Conservation (phyloP, 1,140 invertebrate species). For the Cryptotermes secundus region DNA sequence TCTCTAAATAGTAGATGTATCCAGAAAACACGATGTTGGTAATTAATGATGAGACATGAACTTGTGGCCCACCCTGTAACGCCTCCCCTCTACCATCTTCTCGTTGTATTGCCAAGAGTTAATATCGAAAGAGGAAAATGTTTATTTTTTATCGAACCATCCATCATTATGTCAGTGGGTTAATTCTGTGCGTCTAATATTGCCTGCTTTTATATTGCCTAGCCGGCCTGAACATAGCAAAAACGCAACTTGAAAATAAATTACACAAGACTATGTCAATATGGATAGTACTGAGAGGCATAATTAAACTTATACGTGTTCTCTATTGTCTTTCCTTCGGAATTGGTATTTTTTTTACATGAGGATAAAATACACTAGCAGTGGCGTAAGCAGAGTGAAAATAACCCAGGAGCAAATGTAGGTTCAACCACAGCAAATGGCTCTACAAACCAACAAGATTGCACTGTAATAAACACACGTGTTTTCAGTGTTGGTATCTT, state of each 20-base stretch:
- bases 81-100: too few species aligned
- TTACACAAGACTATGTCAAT: conserved; percentile 9
- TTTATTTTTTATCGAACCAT: neutral
- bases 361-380: neutral
- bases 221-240: neutral
- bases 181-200: neutral
- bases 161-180: conserved; percentile 14
- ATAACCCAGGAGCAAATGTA: too few species aligned
- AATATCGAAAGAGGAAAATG: neutral
- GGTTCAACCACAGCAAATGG: too few species aligned
- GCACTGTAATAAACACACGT: too few species aligned
- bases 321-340: neutral
- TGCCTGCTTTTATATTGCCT: neutral
- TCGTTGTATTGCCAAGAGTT: neutral
- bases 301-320: neutral
- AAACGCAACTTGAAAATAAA: neutral
- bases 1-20: too few species aligned
- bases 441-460: too few species aligned
- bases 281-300: neutral
- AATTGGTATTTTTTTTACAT: conserved; percentile 7
- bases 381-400: neutral
- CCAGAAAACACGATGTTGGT: neutral
- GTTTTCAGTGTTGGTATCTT: too few species aligned
- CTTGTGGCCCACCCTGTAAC: neutral
- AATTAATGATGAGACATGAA: neutral